Conservation (phyloP, 2,888 invertebrate genomes). For the Cataglyphis cursor region DNA sequence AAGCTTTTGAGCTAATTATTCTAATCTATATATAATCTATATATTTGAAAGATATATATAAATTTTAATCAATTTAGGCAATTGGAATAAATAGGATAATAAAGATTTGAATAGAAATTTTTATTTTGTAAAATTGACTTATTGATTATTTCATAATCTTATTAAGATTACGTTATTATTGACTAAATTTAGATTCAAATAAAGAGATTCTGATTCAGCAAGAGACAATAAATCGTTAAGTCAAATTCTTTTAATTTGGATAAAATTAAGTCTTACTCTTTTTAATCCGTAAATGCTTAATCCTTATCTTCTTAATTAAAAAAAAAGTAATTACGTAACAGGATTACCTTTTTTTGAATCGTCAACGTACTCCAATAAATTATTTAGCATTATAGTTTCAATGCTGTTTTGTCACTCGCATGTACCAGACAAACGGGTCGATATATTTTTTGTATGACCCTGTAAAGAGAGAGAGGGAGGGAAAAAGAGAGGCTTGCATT, state of each 20-base stretch:
- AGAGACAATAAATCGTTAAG: neutral
- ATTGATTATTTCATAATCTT: conserved; percentile 5
- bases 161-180: neutral
- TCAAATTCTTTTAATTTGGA: neutral
- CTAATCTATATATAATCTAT: conserved; percentile 1
- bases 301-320: neutral
- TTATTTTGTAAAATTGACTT: neutral
- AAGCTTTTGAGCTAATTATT: neutral
- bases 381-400: neutral
- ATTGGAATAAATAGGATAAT: neutral
- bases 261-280: neutral
- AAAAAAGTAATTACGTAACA: neutral
- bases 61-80: neutral
- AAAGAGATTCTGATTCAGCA: neutral
- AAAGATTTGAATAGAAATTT: neutral
- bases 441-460: conserved; percentile 33
- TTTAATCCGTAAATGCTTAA: neutral
- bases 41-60: neutral
- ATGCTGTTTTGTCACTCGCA: neutral
- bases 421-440: neutral
- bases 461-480: conserved; percentile 12
- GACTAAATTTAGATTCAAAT: neutral
- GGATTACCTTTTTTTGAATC: neutral
- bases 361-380: neutral
- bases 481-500: conserved; percentile 12